A percentile compares a stretch with the other conserved stretches of the same genome.
phyloP scores from a whole-genome alignment of 2,888 invertebrate species.

The Amblyjoppa proteus region DNA sequence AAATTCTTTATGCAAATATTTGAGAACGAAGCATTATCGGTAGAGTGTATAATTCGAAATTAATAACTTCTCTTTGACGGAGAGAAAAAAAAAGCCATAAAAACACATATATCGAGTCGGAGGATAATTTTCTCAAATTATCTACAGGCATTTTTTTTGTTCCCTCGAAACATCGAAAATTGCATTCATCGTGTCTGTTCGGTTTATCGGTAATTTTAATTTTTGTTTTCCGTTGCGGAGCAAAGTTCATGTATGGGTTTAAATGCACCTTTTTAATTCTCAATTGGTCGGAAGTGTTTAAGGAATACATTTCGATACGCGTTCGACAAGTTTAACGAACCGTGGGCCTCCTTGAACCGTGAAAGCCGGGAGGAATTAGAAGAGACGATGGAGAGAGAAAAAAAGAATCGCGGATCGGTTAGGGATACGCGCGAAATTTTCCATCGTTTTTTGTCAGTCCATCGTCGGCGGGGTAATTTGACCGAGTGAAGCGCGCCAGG shows the following conservation, averaged over 20 bases:
- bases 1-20: background rate
- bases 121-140: background rate
- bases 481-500: slow-evolving; percentile 52
- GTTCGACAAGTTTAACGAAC: background rate
- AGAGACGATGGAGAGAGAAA: slow-evolving; percentile 4
- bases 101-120: background rate
- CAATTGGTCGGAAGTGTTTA: background rate
- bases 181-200: background rate
- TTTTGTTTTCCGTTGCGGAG: background rate
- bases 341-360: background rate
- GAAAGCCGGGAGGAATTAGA: slow-evolving; percentile 8
- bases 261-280: background rate
- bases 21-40: background rate
- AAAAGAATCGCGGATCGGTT: background rate
- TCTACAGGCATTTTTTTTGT: background rate
- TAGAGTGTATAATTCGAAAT: background rate
- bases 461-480: slow-evolving; percentile 44
- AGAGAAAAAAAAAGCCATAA: background rate
- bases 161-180: background rate
- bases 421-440: slow-evolving; percentile 9
- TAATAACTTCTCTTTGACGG: background rate
- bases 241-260: background rate
- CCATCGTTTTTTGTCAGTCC: slow-evolving; percentile 17
- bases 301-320: slow-evolving; percentile 6
- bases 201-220: background rate